Conservation (phyloP, 2,797 vertebrate species). For the Channa striata region DNA sequence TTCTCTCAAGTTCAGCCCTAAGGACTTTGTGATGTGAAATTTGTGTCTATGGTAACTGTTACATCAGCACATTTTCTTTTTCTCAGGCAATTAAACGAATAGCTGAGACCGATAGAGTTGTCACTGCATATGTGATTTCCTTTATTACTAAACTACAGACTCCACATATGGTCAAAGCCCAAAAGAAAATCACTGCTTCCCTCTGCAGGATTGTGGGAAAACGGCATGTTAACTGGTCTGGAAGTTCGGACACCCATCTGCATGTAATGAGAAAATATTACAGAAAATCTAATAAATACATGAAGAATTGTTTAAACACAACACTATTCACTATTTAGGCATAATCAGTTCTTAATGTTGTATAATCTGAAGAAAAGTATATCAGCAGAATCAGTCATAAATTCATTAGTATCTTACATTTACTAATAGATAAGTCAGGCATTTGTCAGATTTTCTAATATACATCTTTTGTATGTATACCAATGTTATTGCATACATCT, state of each 20-base stretch:
- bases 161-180: accelerated
- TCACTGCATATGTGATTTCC: conserved; percentile 22
- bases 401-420: too few relatives aligned
- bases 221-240: conserved; percentile 9
- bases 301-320: neutral
- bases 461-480: neutral
- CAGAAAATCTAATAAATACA: too few relatives aligned
- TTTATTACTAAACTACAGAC: conserved; percentile 3
- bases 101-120: conserved; percentile 30
- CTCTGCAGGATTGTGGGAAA: conserved; percentile 63
- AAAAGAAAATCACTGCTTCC: conserved; percentile 72
- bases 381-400: too few relatives aligned
- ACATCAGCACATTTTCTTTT: conserved; percentile 22
- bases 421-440: neutral
- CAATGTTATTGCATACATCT: too few relatives aligned
- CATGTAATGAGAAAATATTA: neutral
- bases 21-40: conserved; percentile 11
- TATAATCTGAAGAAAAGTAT: too few relatives aligned
- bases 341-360: too few relatives aligned
- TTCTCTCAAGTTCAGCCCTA: conserved; percentile 23
- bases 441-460: neutral
- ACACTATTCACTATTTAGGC: too few relatives aligned
- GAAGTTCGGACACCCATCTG: accelerated
- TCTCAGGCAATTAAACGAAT: conserved; percentile 34
- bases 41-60: conserved; percentile 10